Evolutionary conservation across 2,113 vertebrate genomes (phyloP).

Genomic region (Dicaeum eximium): DNA sequence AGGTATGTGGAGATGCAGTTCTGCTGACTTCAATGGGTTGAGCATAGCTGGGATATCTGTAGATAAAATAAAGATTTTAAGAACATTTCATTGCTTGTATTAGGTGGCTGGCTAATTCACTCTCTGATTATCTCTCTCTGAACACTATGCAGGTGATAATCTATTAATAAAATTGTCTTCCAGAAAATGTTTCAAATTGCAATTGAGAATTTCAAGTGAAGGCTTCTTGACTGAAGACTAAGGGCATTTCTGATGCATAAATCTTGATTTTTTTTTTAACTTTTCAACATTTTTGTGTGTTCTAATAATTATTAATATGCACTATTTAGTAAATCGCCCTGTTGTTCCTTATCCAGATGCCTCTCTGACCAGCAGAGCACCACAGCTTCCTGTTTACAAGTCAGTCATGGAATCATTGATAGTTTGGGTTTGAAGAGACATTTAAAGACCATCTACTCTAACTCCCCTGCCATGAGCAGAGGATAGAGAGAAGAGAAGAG

Average conservation of each 20-base stretch:
- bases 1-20: constrained; percentile 28
- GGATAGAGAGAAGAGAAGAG: background rate
- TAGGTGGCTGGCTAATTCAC: background rate
- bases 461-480: background rate
- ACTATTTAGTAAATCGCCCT: background rate
- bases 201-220: background rate
- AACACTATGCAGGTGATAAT: background rate
- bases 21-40: constrained; percentile 27
- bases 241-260: background rate
- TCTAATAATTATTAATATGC: background rate
- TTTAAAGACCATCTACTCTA: background rate
- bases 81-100: background rate
- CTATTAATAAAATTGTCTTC: background rate
- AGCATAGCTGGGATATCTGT: constrained; percentile 6
- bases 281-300: background rate
- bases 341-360: background rate
- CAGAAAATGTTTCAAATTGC: background rate
- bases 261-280: background rate
- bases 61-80: background rate
- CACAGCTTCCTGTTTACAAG: background rate
- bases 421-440: background rate
- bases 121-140: background rate
- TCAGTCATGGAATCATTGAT: background rate
- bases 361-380: background rate
- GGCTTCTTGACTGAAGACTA: background rate